phyloP scores from a whole-genome alignment of 2,113 vertebrate genomes.

The Mustela nigripes region DNA sequence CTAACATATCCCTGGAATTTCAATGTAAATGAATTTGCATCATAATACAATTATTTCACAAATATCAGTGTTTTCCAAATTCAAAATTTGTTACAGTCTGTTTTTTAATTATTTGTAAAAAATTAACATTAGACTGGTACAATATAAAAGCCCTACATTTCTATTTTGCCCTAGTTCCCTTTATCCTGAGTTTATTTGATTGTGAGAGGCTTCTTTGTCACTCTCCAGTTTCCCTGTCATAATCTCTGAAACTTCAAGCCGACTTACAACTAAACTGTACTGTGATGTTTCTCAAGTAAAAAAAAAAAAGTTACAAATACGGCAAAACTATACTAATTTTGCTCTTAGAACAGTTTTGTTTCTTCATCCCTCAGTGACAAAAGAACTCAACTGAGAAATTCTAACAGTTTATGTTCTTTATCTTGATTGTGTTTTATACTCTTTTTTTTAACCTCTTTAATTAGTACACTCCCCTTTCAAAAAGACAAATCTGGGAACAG shows the following conservation, averaged over 20 bases:
- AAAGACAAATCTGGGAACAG: conserved; percentile 30
- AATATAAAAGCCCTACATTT: conserved; percentile 59
- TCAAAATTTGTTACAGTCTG: conserved; percentile 74
- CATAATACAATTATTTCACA: conserved; percentile 80
- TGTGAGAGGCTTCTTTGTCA: conserved; percentile 36
- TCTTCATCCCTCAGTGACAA: conserved; percentile 8
- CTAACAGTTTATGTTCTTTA: neutral
- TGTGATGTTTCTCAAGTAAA: conserved; percentile 22
- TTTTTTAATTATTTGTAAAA: conserved; percentile 80
- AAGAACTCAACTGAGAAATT: conserved; percentile 26
- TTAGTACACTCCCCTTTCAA: neutral
- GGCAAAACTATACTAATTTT: neutral
- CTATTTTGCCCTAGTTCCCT: conserved; percentile 32
- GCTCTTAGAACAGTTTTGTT: conserved; percentile 22
- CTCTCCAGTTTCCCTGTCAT: neutral
- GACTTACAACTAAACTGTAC: neutral
- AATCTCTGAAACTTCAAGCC: conserved; percentile 49
- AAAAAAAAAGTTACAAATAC: conserved; percentile 23
- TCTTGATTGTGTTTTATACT: neutral
- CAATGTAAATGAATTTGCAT: conserved; percentile 89
- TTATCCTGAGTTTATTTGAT: neutral
- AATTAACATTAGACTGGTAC: conserved; percentile 49
- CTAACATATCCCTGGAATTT: conserved; percentile 87
- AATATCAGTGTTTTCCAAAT: conserved; percentile 85
- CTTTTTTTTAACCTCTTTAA: neutral